Evolutionary conservation across 2,113 vertebrate genomes (phyloP), one percentile per base, ranked within the genome.

Genomic region (Nansenia antarctica): DNA sequence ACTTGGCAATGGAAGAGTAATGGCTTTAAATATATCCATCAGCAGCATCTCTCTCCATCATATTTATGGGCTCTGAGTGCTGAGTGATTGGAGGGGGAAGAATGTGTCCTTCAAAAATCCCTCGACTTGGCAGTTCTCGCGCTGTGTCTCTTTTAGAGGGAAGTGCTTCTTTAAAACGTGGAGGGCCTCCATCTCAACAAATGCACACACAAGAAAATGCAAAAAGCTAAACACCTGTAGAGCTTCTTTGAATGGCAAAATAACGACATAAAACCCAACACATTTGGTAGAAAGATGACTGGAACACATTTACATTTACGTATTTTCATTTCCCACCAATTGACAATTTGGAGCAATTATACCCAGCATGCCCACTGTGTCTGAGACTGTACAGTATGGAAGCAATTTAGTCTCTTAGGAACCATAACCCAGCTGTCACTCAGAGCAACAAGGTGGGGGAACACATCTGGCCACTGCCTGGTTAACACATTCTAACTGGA

Each of bases 1-100:
- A 63, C 60, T 77, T 81, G 68, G 64, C 78, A 74, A 49, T n/a
- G 54, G 67, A 70, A 81, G 67, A 78, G 52, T 57, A 73, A 77
- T 76, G 72, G 42, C 64, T 78, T 84, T 73, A 82, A 77, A 85
- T 82, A 72, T 72, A 79, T 87, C 86, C 57, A 67, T 87, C 83
- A 85, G 64, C 71, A 70, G 76, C 68, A 55, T 80, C 78, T 69
- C 75, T 86, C 82, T 83, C 70, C 80, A 76, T 81, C 78, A 62
- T 73, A 72, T 87, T 86, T 82, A 82, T 81, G 63, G 70, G 37
- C 68, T 79, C 30, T n/a, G 1, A 35, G 70, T 70, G 77, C 59
- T 58, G 80, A 81, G 57, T 37, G 80, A 84, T 74, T 31, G 59
- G 39, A 62, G 60, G 59, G 59, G 67, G 61, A 70, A 76, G 82